phyloP scores from a whole-genome alignment of 2,797 vertebrate species.

The Mareca strepera region DNA sequence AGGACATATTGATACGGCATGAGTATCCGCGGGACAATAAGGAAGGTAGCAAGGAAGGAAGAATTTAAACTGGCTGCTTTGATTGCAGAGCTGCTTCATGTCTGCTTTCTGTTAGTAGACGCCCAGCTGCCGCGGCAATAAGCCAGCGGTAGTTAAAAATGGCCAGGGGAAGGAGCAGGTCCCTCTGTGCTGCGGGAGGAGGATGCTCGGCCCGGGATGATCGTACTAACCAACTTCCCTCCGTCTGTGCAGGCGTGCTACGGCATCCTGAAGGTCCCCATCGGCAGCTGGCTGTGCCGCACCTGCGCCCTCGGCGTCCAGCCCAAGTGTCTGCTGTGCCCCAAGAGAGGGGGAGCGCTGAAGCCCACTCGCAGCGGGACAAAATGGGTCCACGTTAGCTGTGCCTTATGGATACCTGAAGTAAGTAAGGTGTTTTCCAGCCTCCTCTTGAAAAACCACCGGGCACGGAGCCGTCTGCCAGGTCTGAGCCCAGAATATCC shows the following conservation, averaged over 20 bases:
- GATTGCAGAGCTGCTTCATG: rapidly evolving
- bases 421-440: slow-evolving; percentile 78
- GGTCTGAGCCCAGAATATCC: background rate
- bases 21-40: background rate
- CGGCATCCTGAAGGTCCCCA: slow-evolving; percentile 95
- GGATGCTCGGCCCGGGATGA: background rate
- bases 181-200: background rate
- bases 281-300: slow-evolving; percentile 95
- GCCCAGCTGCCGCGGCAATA: background rate
- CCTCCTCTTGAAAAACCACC: rapidly evolving
- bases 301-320: slow-evolving; percentile 94
- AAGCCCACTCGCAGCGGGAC: slow-evolving; percentile 97
- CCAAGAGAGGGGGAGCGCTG: slow-evolving; percentile 93
- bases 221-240: background rate
- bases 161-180: background rate
- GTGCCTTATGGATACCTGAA: slow-evolving; percentile 99
- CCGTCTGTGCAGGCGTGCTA: slow-evolving; percentile 87
- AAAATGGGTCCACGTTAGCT: slow-evolving; percentile 98
- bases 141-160: background rate
- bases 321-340: slow-evolving; percentile 95
- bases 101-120: rapidly evolving
- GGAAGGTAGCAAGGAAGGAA: background rate
- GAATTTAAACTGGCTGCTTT: background rate
- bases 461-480: background rate
- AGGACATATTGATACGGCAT: rapidly evolving